Evolutionary conservation across 2,113 vertebrate species (phyloP).

Genomic region (Gobiocypris rarus): DNA sequence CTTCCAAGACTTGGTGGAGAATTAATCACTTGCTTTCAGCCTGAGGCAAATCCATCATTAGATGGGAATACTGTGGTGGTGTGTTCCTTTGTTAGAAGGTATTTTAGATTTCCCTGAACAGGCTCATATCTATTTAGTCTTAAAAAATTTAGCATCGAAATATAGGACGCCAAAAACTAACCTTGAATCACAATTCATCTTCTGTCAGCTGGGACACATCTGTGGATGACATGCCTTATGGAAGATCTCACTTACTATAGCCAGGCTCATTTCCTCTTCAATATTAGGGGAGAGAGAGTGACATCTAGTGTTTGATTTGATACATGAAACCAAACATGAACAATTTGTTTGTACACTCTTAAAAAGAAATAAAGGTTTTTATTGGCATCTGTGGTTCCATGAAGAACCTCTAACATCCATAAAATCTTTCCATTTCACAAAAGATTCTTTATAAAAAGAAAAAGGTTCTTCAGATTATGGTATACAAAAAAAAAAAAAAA

Average conservation of each 20-base stretch:
- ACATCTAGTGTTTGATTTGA: constrained; percentile 41
- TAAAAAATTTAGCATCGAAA: neutral
- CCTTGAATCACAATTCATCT: neutral
- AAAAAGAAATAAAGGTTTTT: too few relatives aligned
- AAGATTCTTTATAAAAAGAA: too few relatives aligned
- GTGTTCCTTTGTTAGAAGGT: neutral
- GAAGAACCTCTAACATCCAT: too few relatives aligned
- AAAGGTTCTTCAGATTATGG: too few relatives aligned
- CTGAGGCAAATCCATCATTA: constrained; percentile 13
- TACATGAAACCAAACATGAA: neutral
- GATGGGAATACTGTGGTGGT: neutral
- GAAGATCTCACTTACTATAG: neutral
- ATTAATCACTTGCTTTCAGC: constrained; percentile 23
- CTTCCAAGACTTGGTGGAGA: constrained; percentile 1
- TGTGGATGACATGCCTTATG: neutral
- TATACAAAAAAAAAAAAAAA: too few relatives aligned
- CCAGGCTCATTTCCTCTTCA: neutral
- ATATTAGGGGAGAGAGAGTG: constrained; percentile 2
- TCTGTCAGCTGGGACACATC: constrained; percentile 24
- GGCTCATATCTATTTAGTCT: neutral
- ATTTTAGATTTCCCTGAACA: constrained; percentile 21
- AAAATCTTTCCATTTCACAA: too few relatives aligned
- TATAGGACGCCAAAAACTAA: constrained; percentile 10
- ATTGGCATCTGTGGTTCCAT: too few relatives aligned
- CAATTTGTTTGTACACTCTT: neutral